Evolutionary conservation across 2,797 vertebrate genomes (phyloP), one percentile per base, ranked within the genome.

Genomic region (Lepidocolaptes lacrymiger): DNA sequence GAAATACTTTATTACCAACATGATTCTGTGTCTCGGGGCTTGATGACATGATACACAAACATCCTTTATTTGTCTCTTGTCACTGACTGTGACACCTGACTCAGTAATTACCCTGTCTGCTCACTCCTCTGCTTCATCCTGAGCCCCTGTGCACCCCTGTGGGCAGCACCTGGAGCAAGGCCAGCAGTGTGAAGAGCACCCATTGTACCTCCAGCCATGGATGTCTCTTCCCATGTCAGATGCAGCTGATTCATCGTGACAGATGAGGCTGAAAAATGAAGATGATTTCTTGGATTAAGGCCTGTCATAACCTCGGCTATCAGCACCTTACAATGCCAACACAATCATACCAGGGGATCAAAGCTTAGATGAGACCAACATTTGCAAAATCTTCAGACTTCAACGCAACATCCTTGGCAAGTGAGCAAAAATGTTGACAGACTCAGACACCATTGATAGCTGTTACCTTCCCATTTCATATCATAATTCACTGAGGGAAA

Each of bases 1-100:
- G 59, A 93, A 96, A 93, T 46, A 81, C 20, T 73, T 95, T 89
- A 68, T 84, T 69, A 41, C 61, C n/a, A 43, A 63, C 91, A 96
- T 88, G 67, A 93, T 71, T 94, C 87, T 96, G 48, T 43, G 12
- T 83, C 62, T 80, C 7, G 1, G 74, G 62, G 22, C 48, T 73
- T 39, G 46, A 75, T 24, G 82, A 22, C 54, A 84, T 0, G 2
- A n/a, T 43, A 44, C 46, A 92, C 61, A 93, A 92, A 69, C 76
- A 79, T 39, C 36, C 39, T 41, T 92, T 89, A 49, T 89, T 82
- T 87, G 69, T 94, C 74, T 94, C 68, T 86, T 85, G 68, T 85
- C 61, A 74, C 64, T 75, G 59, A 11, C 59, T 15, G 5, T 51
- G 19, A 79, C 80, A 86, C 43, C 80, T 89, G 78, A 86, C 58